Conservation (phyloP, 2,888 invertebrate genomes). For the Thecophora atra region DNA sequence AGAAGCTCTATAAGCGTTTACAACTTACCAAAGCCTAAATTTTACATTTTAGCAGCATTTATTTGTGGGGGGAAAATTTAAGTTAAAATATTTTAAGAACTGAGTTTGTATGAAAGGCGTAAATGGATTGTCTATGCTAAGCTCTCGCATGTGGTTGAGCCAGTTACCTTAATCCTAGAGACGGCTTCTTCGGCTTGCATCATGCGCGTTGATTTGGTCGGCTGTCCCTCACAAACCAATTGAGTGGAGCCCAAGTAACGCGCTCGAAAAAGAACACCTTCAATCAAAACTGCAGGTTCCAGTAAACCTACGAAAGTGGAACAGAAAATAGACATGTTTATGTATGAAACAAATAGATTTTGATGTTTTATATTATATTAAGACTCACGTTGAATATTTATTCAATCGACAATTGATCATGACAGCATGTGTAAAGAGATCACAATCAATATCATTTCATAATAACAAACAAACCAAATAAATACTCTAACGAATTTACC, state of each 20-base stretch:
- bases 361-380: background rate
- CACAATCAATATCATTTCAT: constrained; percentile 29
- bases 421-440: constrained; percentile 35
- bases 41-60: constrained; percentile 41
- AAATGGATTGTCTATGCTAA: background rate
- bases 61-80: constrained; percentile 27
- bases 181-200: constrained; percentile 99
- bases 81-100: no score
- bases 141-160: no score
- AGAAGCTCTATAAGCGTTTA: constrained; percentile 8
- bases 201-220: constrained; percentile 98
- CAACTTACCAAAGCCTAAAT: constrained; percentile 50
- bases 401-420: constrained; percentile 20
- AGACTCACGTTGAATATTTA: constrained; percentile 16
- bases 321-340: background rate
- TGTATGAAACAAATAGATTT: background rate
- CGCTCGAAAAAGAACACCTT: constrained; percentile 98
- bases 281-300: constrained; percentile 90
- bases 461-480: background rate
- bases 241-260: constrained; percentile 98
- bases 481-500: no score
- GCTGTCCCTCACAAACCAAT: constrained; percentile 97
- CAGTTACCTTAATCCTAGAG: constrained; percentile 94
- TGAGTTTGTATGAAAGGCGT: no score
- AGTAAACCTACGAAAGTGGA: constrained; percentile 66